Base-by-base conservation (phyloP, 2,113 vertebrate species). In the Paradisaea rubra region DNA sequence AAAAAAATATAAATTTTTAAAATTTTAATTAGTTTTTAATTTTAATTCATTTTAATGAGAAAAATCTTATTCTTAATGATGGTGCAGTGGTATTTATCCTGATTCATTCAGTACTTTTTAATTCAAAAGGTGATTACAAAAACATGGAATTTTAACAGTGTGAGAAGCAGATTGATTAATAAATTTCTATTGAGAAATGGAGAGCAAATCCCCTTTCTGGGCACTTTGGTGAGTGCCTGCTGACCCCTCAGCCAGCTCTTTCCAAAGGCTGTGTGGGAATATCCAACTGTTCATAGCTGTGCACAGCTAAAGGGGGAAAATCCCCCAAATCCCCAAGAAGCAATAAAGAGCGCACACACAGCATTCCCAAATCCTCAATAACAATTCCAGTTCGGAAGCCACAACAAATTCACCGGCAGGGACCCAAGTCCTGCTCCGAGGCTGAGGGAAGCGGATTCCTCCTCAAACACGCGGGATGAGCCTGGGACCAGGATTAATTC, bases 261-360 rank as follows among this genome's bases (percentile, higher is more conserved):
- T 5, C 31, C 61, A 63, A 7, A 11, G 30, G 1, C 1, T 10
- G n/a, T 7, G 20, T 10, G 74, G 35, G 41, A 39, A 31, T 3
- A 18, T 2, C 19, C 41, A 25, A 17, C 16, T 11, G 0, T 30
- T 47, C 8, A n/a, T 3, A n/a, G 33, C 47, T 8, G 37, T 2
- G 37, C 33, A 18, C 28, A 28, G 0, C 27, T 4, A 2, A 12
- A 37, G 19, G 33, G 33, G 2, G 1, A 4, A 27, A 7, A 12
- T 1, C 13, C 22, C n/a, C 42, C 39, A 33, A 30, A 49, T 0
- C 12, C 19, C 31, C 52, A 4, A 5, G 53, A 10, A 20, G 13
- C n/a, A 4, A 17, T 3, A 1, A 27, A 13, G 19, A 0, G 5
- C 4, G 22, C 23, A 3, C 39, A 4, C 5, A 1, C 3, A 0